Percentiles rank a stretch among this genome's conserved stretches.
phyloP scores from a whole-genome alignment of 2,888 invertebrate genomes.

The Chromoteleia sp. region DNA sequence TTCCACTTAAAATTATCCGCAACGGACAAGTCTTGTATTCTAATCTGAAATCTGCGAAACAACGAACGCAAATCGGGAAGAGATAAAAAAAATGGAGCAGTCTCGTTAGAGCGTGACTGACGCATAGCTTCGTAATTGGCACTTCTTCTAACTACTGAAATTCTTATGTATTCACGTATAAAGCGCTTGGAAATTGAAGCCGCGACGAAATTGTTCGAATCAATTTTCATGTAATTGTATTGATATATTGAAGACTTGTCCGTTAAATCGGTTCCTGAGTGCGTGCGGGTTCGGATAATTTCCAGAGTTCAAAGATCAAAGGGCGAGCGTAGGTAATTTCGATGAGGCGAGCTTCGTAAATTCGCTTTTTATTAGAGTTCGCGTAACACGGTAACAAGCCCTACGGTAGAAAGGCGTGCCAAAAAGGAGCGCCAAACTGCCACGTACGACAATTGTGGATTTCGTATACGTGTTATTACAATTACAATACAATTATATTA shows the following conservation, averaged over 20 bases:
- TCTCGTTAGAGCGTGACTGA: slow-evolving; percentile 26
- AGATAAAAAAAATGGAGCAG: slow-evolving; percentile 28
- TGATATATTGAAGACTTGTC: too few species aligned
- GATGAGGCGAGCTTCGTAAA: too few species aligned
- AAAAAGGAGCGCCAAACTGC: too few species aligned
- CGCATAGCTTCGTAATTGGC: slow-evolving; percentile 34
- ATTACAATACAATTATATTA: too few species aligned
- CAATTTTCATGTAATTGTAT: not conserved
- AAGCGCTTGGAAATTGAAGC: slow-evolving; percentile 2
- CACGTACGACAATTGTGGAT: too few species aligned
- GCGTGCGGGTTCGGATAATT: not conserved
- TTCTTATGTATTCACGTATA: slow-evolving; percentile 11
- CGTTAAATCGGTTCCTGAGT: not conserved
- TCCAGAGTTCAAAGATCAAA: slow-evolving; percentile 22
- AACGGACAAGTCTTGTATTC: not conserved
- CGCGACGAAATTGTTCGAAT: not conserved
- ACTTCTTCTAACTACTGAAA: slow-evolving; percentile 15
- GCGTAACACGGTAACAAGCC: too few species aligned
- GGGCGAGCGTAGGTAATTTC: slow-evolving; percentile 18
- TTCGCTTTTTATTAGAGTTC: too few species aligned
- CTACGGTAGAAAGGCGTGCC: too few species aligned
- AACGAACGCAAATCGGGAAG: not conserved
- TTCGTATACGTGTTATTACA: too few species aligned
- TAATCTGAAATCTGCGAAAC: not conserved
- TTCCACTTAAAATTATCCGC: not conserved